phyloP scores from a whole-genome alignment of 2,888 invertebrate species.

The Hymenopus coronatus region DNA sequence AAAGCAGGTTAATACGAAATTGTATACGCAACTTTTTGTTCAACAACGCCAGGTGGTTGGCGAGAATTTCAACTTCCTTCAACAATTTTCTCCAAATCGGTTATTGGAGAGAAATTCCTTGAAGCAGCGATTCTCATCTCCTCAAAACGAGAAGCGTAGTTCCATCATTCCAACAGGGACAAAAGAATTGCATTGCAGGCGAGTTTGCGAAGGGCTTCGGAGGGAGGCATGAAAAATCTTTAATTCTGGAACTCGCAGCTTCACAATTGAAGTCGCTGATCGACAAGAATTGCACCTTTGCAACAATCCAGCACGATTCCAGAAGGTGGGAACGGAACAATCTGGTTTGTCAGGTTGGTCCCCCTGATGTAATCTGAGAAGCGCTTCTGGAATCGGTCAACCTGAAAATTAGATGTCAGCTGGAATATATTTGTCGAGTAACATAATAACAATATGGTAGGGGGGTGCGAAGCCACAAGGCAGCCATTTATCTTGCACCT shows the following conservation, averaged over 20 bases:
- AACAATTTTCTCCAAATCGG: background rate
- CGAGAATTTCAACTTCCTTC: background rate
- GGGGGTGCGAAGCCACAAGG: background rate
- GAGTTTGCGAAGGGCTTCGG: background rate
- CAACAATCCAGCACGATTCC: background rate
- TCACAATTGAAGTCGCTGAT: background rate
- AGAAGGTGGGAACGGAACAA: background rate
- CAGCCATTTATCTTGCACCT: background rate
- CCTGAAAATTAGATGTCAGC: background rate
- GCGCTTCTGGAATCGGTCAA: background rate
- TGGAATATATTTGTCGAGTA: background rate
- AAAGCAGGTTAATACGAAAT: background rate
- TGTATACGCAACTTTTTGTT: background rate
- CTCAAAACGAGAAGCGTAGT: background rate
- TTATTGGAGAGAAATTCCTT: background rate
- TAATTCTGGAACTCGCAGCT: background rate
- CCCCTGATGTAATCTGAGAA: background rate
- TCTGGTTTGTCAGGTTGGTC: background rate
- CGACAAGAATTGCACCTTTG: background rate
- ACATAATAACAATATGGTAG: background rate
- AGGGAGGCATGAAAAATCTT: background rate
- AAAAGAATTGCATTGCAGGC: background rate
- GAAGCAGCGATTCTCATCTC: background rate
- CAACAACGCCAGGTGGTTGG: background rate
- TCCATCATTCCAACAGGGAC: background rate